Evolutionary conservation across 2,113 vertebrate genomes (phyloP).

Genomic region (Alosa alosa): DNA sequence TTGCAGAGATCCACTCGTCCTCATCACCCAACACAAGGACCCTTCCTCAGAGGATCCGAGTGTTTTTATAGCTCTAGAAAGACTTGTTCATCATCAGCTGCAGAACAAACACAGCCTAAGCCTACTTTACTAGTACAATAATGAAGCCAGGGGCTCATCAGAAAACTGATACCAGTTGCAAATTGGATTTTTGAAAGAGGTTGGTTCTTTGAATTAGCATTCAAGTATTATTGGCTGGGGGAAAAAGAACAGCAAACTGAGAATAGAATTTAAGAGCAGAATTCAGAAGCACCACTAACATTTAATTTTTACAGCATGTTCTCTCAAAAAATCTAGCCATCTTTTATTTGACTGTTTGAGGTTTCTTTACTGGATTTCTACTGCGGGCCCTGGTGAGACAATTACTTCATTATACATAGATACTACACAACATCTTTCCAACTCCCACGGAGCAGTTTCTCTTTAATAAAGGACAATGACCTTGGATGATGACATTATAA

Average conservation of each 20-base stretch:
- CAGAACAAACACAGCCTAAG: not conserved
- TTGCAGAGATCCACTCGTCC: not conserved
- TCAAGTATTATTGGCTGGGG: not conserved
- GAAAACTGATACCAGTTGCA: slow-evolving; percentile 11
- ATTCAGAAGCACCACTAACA: not conserved
- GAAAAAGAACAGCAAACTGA: not conserved
- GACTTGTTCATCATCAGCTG: not conserved
- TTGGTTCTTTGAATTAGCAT: slow-evolving; percentile 18
- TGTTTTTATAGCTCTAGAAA: not conserved
- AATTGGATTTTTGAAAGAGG: slow-evolving; percentile 12
- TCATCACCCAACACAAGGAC: not conserved
- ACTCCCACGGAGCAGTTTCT: not conserved
- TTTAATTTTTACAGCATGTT: not conserved
- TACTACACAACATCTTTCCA: not conserved
- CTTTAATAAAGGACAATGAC: not conserved
- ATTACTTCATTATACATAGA: not conserved
- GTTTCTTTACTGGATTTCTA: not conserved
- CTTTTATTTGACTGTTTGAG: not conserved
- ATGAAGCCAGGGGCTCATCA: not conserved
- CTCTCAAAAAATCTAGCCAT: not conserved
- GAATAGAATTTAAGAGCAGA: not conserved
- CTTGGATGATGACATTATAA: not conserved
- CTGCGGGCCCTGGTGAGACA: not conserved
- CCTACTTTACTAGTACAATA: not conserved
- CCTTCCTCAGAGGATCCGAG: not conserved